Evolutionary conservation across 1,140 invertebrate genomes (phyloP).

Genomic region (Ceratina australensis): DNA sequence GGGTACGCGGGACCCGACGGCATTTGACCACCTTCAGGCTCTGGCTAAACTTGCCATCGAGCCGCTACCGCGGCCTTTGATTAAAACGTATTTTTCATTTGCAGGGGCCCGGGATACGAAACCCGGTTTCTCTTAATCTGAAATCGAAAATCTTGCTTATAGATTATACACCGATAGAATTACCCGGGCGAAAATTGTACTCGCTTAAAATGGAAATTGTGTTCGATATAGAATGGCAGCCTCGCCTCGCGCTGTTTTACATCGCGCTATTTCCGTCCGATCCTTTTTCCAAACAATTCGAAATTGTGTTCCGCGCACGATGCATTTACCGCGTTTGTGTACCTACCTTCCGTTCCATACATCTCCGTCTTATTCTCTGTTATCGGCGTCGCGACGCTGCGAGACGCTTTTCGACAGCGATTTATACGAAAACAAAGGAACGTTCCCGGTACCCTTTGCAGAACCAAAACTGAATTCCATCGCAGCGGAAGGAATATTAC

Average conservation of each 20-base stretch:
- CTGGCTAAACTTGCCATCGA: no score
- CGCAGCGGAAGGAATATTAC: not conserved
- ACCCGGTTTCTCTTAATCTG: not conserved
- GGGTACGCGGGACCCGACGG: no score
- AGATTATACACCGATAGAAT: conserved; percentile 28
- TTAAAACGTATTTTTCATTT: no score
- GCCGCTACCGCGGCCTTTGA: no score
- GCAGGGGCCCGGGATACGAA: not conserved
- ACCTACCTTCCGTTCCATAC: not conserved
- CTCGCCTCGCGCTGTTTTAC: not conserved
- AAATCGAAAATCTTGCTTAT: conserved; percentile 18
- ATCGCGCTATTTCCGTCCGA: conserved; percentile 10
- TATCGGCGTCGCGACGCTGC: conserved; percentile 4
- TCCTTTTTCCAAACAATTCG: conserved; percentile 37
- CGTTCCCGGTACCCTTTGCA: conserved; percentile 1
- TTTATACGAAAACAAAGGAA: conserved; percentile 40
- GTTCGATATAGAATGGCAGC: conserved; percentile 1
- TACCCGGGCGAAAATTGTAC: conserved; percentile 23
- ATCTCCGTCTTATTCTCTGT: conserved; percentile 30
- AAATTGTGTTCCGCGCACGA: conserved; percentile 14
- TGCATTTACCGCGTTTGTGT: conserved; percentile 22
- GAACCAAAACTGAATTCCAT: conserved; percentile 18
- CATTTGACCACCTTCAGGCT: no score
- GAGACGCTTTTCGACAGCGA: conserved; percentile 22
- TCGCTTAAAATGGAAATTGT: conserved; percentile 38